Base-by-base conservation (phyloP, 1,140 invertebrate genomes). In the Drosophila quadrilineata region DNA sequence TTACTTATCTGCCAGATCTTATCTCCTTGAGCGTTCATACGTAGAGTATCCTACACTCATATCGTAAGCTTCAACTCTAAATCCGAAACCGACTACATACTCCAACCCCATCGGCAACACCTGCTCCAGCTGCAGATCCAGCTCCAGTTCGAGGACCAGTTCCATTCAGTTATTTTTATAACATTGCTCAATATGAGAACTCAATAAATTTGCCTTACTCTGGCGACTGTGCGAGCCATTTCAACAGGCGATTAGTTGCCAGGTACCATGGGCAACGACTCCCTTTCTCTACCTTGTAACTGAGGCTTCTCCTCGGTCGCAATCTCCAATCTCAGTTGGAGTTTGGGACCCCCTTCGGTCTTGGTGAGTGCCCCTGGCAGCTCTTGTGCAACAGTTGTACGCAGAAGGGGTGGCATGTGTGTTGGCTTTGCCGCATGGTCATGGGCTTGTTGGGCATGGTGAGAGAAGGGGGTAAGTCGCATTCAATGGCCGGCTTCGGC, bases 121-220 rank as follows among this genome's bases (percentile, higher is more conserved):
- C 31, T n/a, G 12, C 31, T 22, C 12, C 33, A 10, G n/a, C 38
- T 28, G 22, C 12, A 28, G 12, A 26, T 35, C 6, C 12, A 28
- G 12, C 33, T 35, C 6, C 14, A 38, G 22, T 41, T 10, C 40
- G 22, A 41, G 50, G 46, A 21, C 26, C 41, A 31, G 36, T 48
- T 45, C n/a, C 28, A 48, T 28, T 60, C 45, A 21, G 26, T 35
- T 82, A 84, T 76, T 84, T 76, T 84, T 82, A 77, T 77, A 82
- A 65, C 74, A 74, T 84, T 85, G 70, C 77, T 85, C 77, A 77
- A 84, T 77, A 84, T 85, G 80, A 84, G 79, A 85, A 85, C 79
- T 84, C 79, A 84, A 84, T 84, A 84, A 85, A 84, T 84, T 84
- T 62, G 48, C 70, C 70, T 74, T 59, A 75, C 48, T 56, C 56